Evolutionary conservation across 2,888 invertebrate species (phyloP).

Genomic region (Coleophora flavipennella): DNA sequence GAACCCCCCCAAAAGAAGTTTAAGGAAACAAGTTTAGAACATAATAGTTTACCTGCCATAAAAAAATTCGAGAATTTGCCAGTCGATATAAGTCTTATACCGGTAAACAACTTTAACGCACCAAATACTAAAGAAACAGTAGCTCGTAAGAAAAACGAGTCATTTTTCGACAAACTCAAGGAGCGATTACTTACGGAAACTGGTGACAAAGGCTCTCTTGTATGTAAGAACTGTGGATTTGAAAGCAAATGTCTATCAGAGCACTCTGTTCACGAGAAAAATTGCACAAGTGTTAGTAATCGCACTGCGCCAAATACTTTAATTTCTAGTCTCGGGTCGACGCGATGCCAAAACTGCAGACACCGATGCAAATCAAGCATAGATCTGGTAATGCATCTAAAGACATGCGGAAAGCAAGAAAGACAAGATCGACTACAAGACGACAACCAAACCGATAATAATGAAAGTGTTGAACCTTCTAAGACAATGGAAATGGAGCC

Average conservation of each 20-base stretch:
- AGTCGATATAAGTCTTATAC: constrained; percentile 40
- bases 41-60: constrained; percentile 13
- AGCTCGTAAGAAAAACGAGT: constrained; percentile 76
- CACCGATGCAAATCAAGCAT: constrained; percentile 89
- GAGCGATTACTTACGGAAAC: constrained; percentile 79
- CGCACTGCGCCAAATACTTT: constrained; percentile 44
- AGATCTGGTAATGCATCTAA: constrained; percentile 83
- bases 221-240: constrained; percentile 80
- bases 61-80: constrained; percentile 33
- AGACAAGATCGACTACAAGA: constrained; percentile 34
- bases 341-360: constrained; percentile 88
- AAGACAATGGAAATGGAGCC: constrained; percentile 60
- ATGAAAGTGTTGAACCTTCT: constrained; percentile 36
- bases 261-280: constrained; percentile 83
- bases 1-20: constrained; percentile 60
- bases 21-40: constrained; percentile 35
- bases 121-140: constrained; percentile 36
- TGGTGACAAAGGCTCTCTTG: constrained; percentile 76
- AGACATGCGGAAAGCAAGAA: constrained; percentile 75
- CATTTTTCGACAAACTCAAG: constrained; percentile 87
- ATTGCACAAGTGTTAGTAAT: constrained; percentile 69
- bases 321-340: constrained; percentile 74
- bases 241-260: constrained; percentile 87
- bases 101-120: constrained; percentile 26
- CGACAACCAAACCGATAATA: constrained; percentile 43